phyloP scores from a whole-genome alignment of 1,140 invertebrate species.

The Diorhabda elongata region DNA sequence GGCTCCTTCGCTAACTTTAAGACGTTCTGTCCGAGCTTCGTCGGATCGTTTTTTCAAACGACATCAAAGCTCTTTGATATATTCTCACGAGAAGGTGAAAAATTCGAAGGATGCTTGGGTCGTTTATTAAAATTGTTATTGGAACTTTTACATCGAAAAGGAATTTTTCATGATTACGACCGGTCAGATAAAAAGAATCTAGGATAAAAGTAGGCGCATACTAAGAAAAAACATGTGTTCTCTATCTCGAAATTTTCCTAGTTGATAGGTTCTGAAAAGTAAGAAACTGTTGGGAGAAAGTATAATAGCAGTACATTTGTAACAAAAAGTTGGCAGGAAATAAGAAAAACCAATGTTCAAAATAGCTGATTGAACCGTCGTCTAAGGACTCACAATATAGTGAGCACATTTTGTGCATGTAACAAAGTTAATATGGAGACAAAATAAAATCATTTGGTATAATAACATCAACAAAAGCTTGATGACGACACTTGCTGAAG shows the following conservation, averaged over 20 bases:
- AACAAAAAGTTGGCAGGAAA: too few relatives aligned
- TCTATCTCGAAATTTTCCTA: neutral
- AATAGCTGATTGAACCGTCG: too few relatives aligned
- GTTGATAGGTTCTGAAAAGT: neutral
- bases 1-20: neutral
- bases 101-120: conserved; percentile 6
- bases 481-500: too few relatives aligned
- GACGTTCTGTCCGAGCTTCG: conserved; percentile 10
- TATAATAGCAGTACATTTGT: too few relatives aligned
- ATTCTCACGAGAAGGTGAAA: conserved; percentile 9
- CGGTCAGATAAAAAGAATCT: neutral
- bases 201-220: neutral
- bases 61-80: conserved; percentile 12
- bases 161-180: conserved; percentile 2
- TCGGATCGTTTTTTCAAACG: conserved; percentile 11
- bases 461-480: too few relatives aligned
- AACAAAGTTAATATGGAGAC: too few relatives aligned
- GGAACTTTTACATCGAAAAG: conserved; percentile 6
- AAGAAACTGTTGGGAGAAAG: too few relatives aligned
- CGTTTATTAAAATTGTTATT: conserved; percentile 20
- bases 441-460: too few relatives aligned
- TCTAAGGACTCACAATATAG: too few relatives aligned
- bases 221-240: neutral
- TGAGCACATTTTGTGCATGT: too few relatives aligned
- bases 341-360: too few relatives aligned